Evolutionary conservation across 2,797 vertebrate species (phyloP), one percentile per base, ranked within the genome.

Genomic region (Pseudomugil gertrudae): DNA sequence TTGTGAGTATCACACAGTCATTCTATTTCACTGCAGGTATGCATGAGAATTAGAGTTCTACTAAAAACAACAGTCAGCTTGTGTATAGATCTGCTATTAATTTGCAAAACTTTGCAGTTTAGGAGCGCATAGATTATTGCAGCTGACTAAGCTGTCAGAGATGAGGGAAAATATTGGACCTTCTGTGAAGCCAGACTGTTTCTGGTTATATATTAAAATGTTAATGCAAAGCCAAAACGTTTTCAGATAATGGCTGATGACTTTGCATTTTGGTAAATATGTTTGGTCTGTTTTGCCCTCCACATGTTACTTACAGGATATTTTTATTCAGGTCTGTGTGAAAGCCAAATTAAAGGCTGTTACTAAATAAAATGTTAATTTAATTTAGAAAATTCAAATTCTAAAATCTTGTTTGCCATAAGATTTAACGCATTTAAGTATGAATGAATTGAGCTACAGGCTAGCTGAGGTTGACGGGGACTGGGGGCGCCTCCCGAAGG

Each of bases 1-100:
- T 98, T 93, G 98, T 99, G 93, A 98, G 98, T 93, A 53, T 71
- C 15, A 29, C 32, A 5, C 24, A 29, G 50, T 29, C 0, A 26
- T 57, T 51, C 11, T 21, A 4, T 57, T 27, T 53, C 3, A 36
- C 1, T 32, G 21, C 35, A 62, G 52, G 11, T 14, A 9, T 51
- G 50, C 26, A 26, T 3, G 24, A 51, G 13, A 26, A 9, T 51
- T 26, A 26, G 1, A 24, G 23, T 51, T 29, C 14, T 51, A 6
- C 23, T 17, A 8, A 11, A 14, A 51, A 48, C 26, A 17, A 15
- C 24, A 17, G 24, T 29, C 50, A 50, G 23, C 26, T 50, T 50
- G 10, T 43, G 15, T 7, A 19, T 33, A 3, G 35, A 36, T 45
- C 9, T 9, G 4, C 50, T 24, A 26, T 27, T 15, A 4, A 51